Base-by-base conservation (phyloP, 53 echinoderm and acorn worm genomes). In the Echinarachnius parma region DNA sequence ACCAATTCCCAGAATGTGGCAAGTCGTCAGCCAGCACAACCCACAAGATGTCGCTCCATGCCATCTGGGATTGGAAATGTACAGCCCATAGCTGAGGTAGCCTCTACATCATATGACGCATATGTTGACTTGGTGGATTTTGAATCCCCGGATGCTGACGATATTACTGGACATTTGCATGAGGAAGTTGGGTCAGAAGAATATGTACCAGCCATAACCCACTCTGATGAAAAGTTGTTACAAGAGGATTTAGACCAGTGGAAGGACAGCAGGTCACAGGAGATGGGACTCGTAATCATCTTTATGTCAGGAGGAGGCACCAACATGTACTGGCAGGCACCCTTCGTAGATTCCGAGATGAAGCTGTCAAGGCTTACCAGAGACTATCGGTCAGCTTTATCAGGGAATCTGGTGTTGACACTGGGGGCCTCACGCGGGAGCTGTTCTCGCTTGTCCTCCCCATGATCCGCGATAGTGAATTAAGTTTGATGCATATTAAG, bases 251-350 rank as follows among this genome's bases (percentile, higher is more conserved):
- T 55, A 7, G 56, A 55, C 25, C 0, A 5, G 3, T 55, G 56
- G 56, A 55, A 26, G 56, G 56, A 55, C 56, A 55, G 27, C 56
- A 55, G 1, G 56, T 55, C 1, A 55, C 56, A 1, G 56, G 32
- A 24, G 56, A 55, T 25, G 56, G 27, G 27, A 24, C 56, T 0
- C 56, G 24, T 3, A 55, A 55, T 55, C 56, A 55, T 13, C 56
- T 55, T 4, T 55, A 55, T 3, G 27, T 55, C 0, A 55, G 56
- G 27, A 55, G 56, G 56, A 55, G 25, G 3, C 56, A 55, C 56
- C n/a, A 42, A 14, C 42, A 9, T 9, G 24, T 55, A 28, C 24
- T 55, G 27, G 56, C 13, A 8, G 56, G 27, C 56, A 55, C 56
- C 27, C 56, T 55, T 55, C 25, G 22, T 22, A 13, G 56, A 3